These are phyloP conservation scores for Valencia hispanica DNA, from an alignment of 2,797 vertebrate genomes.

Conservation along the genomic window DNA sequence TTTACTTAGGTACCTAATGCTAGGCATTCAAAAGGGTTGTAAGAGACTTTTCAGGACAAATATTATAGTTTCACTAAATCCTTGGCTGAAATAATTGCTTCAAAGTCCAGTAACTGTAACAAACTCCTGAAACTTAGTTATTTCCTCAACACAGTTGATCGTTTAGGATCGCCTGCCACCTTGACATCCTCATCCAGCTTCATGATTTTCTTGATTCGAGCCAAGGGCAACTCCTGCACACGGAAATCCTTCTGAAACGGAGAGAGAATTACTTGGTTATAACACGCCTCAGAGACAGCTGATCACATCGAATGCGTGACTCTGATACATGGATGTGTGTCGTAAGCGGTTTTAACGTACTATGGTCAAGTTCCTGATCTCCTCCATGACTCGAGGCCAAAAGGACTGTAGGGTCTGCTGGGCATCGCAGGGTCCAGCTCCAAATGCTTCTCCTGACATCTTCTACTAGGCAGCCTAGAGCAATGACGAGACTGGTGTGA, in stretches of 20 bases:
- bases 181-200: constrained; percentile 99
- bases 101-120: not conserved
- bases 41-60: not conserved
- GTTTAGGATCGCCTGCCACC: constrained; percentile 74
- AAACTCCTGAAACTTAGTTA: not conserved
- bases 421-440: constrained; percentile 90
- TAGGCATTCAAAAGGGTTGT: not conserved
- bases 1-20: not conserved
- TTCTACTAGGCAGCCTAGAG: constrained; percentile 68
- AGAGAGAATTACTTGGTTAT: constrained; percentile 35
- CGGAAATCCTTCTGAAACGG: constrained; percentile 95
- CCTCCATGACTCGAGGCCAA: constrained; percentile 98
- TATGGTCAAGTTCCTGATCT: constrained; percentile 96
- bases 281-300: not conserved
- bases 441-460: constrained; percentile 94
- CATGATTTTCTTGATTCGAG: constrained; percentile 99
- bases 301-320: not conserved
- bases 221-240: constrained; percentile 96
- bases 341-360: constrained; percentile 72
- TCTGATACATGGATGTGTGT: constrained; percentile 12
- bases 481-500: not conserved
- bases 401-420: constrained; percentile 98
- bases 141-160: not conserved
- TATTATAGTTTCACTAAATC: not conserved
- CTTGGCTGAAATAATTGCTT: not conserved